These are phyloP conservation scores for Glossophaga mutica DNA, from an alignment of 2,797 vertebrate genomes.

Conservation along the genomic window DNA sequence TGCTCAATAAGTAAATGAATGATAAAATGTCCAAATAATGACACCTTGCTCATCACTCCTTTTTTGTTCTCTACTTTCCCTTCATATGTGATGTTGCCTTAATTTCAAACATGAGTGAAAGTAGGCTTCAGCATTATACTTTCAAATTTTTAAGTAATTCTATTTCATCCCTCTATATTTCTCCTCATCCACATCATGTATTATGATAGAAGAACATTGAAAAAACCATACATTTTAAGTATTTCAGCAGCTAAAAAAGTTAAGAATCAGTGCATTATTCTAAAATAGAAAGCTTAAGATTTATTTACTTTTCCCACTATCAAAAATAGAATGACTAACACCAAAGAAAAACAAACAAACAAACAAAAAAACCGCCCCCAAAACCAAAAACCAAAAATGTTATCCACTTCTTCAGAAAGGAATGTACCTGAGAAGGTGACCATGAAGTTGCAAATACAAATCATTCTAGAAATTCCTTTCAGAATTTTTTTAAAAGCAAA, in stretches of 20 bases:
- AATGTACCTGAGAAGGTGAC: background rate
- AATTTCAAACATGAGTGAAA: background rate
- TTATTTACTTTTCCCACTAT: background rate
- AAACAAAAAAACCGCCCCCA: no score
- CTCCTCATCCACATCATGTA: background rate
- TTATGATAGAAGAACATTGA: background rate
- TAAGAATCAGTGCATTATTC: background rate
- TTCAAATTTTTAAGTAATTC: slow-evolving; percentile 1
- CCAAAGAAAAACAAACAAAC: background rate
- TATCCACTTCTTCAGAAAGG: background rate
- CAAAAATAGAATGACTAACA: background rate
- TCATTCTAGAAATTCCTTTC: background rate
- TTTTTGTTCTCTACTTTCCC: background rate
- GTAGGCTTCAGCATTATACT: background rate
- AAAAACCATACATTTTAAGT: background rate
- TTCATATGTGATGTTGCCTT: background rate
- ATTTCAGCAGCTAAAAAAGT: background rate
- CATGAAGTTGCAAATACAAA: background rate
- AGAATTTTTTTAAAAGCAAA: background rate
- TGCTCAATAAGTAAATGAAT: background rate
- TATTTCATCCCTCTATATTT: background rate
- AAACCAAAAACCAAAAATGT: background rate
- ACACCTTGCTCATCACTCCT: background rate
- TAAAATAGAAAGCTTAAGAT: slow-evolving; percentile 9
- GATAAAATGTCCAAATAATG: background rate